Evolutionary conservation across 1,140 invertebrate genomes (phyloP).

Genomic region (Octopus bimaculoides): DNA sequence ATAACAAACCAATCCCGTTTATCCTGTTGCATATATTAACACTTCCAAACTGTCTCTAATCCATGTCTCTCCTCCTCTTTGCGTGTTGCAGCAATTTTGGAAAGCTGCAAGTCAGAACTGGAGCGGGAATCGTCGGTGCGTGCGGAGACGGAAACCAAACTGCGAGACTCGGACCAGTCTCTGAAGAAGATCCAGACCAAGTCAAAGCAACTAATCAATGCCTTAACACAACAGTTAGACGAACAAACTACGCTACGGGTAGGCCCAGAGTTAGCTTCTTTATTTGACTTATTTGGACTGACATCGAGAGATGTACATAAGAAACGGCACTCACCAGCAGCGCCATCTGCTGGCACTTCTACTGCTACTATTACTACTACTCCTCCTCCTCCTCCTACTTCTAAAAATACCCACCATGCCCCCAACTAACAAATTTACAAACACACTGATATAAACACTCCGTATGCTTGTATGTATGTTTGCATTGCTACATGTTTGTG

Average conservation of each 20-base stretch:
- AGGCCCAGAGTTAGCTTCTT: slow-evolving; percentile 13
- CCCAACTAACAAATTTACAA: too few relatives aligned
- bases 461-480: too few relatives aligned
- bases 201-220: slow-evolving; percentile 54
- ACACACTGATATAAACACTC: too few relatives aligned
- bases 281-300: slow-evolving; percentile 4
- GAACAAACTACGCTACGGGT: slow-evolving; percentile 55
- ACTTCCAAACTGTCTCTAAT: too few relatives aligned
- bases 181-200: slow-evolving; percentile 50
- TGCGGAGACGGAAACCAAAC: slow-evolving; percentile 49
- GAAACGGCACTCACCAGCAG: not conserved
- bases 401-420: too few relatives aligned
- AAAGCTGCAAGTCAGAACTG: slow-evolving; percentile 56
- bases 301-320: not conserved
- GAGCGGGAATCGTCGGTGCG: slow-evolving; percentile 51
- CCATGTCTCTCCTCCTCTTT: not conserved
- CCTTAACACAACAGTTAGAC: slow-evolving; percentile 52
- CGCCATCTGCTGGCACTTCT: not conserved
- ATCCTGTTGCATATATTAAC: too few relatives aligned
- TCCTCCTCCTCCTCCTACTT: not conserved
- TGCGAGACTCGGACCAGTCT: slow-evolving; percentile 46
- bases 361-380: not conserved
- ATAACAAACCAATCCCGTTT: too few relatives aligned
- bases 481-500: too few relatives aligned
- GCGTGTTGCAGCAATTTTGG: slow-evolving; percentile 40